Evolutionary conservation across 2,797 vertebrate genomes (phyloP).

Genomic region (Sitta carolinensis): DNA sequence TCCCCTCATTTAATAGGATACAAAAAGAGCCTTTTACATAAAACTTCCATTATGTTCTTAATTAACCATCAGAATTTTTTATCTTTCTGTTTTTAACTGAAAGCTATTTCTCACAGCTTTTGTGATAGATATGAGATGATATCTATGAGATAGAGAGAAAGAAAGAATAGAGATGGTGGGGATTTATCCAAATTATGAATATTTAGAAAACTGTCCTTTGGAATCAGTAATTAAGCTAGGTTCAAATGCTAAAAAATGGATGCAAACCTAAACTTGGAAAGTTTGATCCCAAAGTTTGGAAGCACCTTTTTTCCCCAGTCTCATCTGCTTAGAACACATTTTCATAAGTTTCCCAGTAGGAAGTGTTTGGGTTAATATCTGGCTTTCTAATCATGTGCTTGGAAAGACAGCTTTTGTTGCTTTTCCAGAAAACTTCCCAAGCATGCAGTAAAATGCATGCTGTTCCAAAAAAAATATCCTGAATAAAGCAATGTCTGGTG

Average conservation of each 20-base stretch:
- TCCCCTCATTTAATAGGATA: too few species aligned
- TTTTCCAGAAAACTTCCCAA: slow-evolving; percentile 26
- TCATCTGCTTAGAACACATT: not conserved
- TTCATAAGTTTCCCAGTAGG: not conserved
- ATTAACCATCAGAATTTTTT: not conserved
- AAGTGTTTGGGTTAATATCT: not conserved
- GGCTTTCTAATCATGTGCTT: not conserved
- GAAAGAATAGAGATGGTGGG: not conserved
- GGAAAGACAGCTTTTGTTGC: not conserved
- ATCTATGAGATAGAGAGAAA: not conserved
- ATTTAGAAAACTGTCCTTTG: not conserved
- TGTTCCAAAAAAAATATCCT: not conserved
- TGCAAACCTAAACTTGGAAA: not conserved
- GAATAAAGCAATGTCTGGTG: not conserved
- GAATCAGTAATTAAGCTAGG: not conserved
- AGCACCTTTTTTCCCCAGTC: not conserved
- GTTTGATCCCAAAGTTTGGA: not conserved
- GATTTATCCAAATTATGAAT: not conserved
- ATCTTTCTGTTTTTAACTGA: not conserved
- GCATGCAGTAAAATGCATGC: not conserved
- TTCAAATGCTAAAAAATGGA: not conserved
- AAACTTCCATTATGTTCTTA: not conserved
- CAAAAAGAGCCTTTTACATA: not conserved
- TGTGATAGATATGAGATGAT: not conserved
- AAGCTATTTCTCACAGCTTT: not conserved